Conservation (phyloP, 64 coral and sea anemone genomes). For the Stichodactyla helianthus region DNA sequence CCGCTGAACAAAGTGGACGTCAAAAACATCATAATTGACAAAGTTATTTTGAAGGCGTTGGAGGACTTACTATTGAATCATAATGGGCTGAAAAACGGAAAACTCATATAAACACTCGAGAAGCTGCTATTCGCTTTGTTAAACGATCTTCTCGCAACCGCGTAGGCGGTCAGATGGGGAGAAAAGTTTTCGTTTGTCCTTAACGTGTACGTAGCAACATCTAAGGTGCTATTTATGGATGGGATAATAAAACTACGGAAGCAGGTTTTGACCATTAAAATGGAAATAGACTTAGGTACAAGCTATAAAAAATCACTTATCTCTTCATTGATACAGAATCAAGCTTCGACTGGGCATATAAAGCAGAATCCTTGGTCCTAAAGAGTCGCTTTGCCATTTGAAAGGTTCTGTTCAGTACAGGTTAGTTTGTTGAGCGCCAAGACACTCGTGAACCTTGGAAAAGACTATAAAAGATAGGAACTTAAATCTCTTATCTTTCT, state of each 20-base stretch:
- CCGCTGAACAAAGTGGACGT: conserved; percentile 8
- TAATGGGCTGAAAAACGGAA: background rate
- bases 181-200: background rate
- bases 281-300: background rate
- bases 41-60: background rate
- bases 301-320: background rate
- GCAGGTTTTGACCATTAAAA: background rate
- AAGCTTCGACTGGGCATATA: background rate
- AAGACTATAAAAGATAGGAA: background rate
- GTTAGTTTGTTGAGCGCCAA: too few species aligned
- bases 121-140: background rate
- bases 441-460: too few species aligned
- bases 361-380: background rate
- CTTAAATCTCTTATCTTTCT: background rate
- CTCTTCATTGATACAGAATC: background rate
- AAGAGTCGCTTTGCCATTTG: background rate
- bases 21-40: background rate
- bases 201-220: background rate
- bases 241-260: background rate
- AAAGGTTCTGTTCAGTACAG: background rate
- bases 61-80: background rate
- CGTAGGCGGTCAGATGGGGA: background rate
- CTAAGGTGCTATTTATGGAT: background rate
- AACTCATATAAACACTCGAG: background rate
- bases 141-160: background rate